Percentiles rank a stretch among this genome's conserved stretches.
phyloP scores from a whole-genome alignment of 2,113 vertebrate genomes.

The Pleuronectes platessa region DNA sequence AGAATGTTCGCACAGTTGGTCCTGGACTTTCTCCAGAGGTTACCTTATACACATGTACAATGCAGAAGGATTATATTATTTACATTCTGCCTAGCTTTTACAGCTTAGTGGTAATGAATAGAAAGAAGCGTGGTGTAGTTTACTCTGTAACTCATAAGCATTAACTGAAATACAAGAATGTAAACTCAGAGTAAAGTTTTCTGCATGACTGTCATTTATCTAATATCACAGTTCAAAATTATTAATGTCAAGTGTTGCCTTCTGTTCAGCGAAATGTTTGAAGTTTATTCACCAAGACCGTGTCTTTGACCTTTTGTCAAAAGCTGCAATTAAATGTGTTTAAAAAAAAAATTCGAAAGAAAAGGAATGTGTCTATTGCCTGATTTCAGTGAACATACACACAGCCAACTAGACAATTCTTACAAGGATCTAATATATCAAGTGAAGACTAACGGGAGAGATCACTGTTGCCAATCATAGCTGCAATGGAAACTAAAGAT shows the following conservation, averaged over 20 bases:
- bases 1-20: no score
- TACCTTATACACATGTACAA: no score
- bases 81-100: no score
- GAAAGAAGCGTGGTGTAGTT: no score
- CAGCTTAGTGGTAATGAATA: no score
- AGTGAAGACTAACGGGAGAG: no score
- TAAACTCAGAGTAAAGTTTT: not conserved
- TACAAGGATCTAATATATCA: no score
- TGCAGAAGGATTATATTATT: no score
- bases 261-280: conserved; percentile 9
- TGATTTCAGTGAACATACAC: not conserved
- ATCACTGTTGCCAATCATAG: no score
- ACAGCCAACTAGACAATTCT: not conserved
- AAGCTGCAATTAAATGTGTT: not conserved
- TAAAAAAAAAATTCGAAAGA: not conserved
- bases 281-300: not conserved
- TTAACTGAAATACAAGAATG: not conserved
- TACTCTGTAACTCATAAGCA: not conserved
- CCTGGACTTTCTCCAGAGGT: no score
- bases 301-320: conserved; percentile 18
- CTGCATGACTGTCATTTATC: conserved; percentile 1
- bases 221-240: not conserved
- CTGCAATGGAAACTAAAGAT: no score
- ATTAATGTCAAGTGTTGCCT: conserved; percentile 16
- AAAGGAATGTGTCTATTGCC: not conserved